Percentiles rank a stretch among this genome's conserved stretches.
These are phyloP conservation scores for Montipora efflorescens DNA, from an alignment of 64 coral and sea anemone genomes.

Conservation along the genomic window DNA sequence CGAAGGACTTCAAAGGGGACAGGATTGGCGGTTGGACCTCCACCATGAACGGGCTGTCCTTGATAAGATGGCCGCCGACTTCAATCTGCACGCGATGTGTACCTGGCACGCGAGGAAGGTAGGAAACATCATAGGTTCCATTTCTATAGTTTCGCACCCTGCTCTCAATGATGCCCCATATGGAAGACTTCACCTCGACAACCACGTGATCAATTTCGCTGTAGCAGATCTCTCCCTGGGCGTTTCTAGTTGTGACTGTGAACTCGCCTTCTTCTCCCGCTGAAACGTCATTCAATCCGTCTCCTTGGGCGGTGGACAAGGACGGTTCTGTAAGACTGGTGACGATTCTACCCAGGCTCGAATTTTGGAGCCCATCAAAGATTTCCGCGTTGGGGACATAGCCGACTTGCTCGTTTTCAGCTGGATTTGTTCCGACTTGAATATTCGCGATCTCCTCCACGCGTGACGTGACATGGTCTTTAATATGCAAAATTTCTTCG, in stretches of 20 bases:
- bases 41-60: constrained; percentile 72
- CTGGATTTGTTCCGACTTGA: constrained; percentile 57
- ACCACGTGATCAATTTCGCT: constrained; percentile 65
- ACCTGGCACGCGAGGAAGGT: constrained; percentile 47
- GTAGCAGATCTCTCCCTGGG: constrained; percentile 62
- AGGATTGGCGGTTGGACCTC: constrained; percentile 59
- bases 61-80: constrained; percentile 44
- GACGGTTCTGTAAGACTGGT: constrained; percentile 57
- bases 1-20: constrained; percentile 68
- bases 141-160: constrained; percentile 56
- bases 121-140: constrained; percentile 61
- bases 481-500: constrained; percentile 62
- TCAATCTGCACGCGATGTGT: constrained; percentile 48
- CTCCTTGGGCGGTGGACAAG: constrained; percentile 53
- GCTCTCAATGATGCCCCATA: constrained; percentile 31
- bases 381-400: constrained; percentile 63
- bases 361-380: constrained; percentile 44
- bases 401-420: constrained; percentile 64
- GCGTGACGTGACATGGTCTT: constrained; percentile 46
- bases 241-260: constrained; percentile 55
- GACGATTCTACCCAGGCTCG: constrained; percentile 46
- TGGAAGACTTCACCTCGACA: constrained; percentile 39
- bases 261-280: constrained; percentile 72
- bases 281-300: constrained; percentile 51
- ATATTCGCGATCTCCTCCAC: constrained; percentile 32